Evolutionary conservation across 1,140 invertebrate species (phyloP).

Genomic region (Campoletis sonorensis): DNA sequence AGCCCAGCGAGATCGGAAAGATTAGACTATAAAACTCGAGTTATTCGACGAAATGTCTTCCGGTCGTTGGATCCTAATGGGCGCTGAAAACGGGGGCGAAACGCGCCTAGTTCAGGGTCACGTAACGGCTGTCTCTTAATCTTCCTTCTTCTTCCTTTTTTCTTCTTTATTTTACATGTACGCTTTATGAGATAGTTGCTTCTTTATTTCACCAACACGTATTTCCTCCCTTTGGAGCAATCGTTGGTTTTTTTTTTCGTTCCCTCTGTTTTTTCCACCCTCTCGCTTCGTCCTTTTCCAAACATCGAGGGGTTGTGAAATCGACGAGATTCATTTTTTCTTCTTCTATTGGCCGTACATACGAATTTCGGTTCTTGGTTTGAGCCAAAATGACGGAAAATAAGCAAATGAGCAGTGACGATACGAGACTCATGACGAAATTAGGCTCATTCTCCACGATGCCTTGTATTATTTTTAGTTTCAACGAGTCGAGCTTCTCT

Average conservation of each 20-base stretch:
- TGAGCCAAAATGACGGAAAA: not conserved
- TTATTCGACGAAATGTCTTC: constrained; percentile 65
- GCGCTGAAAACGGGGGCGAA: constrained; percentile 48
- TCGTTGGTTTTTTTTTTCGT: not conserved
- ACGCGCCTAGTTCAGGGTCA: constrained; percentile 50
- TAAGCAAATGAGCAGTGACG: not conserved
- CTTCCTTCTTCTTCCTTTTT: constrained; percentile 40
- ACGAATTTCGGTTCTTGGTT: not conserved
- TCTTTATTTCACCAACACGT: constrained; percentile 21
- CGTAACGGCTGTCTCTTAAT: constrained; percentile 53
- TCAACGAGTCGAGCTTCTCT: constrained; percentile 12
- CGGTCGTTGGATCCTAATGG: constrained; percentile 64
- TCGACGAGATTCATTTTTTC: not conserved
- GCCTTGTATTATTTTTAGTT: constrained; percentile 74
- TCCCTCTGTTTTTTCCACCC: not conserved
- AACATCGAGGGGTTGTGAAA: constrained; percentile 28
- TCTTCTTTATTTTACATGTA: constrained; percentile 20
- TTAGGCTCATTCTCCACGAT: constrained; percentile 64
- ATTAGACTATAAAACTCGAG: constrained; percentile 51
- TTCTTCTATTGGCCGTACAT: not conserved
- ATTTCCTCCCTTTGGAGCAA: not conserved
- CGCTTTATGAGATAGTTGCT: constrained; percentile 25
- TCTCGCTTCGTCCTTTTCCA: constrained; percentile 3
- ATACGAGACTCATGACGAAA: constrained; percentile 59
- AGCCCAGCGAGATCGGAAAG: constrained; percentile 49